Base-by-base conservation (phyloP, 2,888 invertebrate species). In the Disparrhopalites patrizii region DNA sequence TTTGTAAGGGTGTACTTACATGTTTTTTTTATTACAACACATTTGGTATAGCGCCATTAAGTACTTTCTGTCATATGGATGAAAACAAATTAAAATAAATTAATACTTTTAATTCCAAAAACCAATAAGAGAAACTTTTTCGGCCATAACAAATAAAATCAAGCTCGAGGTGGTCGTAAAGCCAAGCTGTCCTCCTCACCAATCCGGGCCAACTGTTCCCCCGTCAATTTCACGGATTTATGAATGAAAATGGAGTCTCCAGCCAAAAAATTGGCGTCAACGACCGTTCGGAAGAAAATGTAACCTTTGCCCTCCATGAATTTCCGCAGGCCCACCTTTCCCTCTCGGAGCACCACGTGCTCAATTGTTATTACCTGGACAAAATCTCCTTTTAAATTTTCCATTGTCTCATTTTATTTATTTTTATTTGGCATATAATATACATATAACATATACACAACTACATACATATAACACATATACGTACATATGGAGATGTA, bases 241-340 rank as follows among this genome's bases (percentile, higher is more conserved):
- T 65, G 65, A 23, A 65, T 65, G 25, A 65, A 65, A 25, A 65
- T 65, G 7, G 65, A 58, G 27, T 65, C 65, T 20, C 65, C 65
- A 10, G 58, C 51, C 25, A 40, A 20, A 15, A 65, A 65, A 15
- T 58, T 20, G 1, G 15, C n/a, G 40, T 51, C 51, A 2, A 65
- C 65, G 18, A 65, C 65, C 23, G 65, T 65, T 18, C 65, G 57
- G 27, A 28, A 65, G 38, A 65, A 65, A 20, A 65, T 58, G 40
- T 65, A 65, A 10, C 65, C 65, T 36, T 65, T 58, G 27, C 65
- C 58, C 50, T 65, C 65, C 65, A 65, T 65, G 33, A 65, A 65
- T 28, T 65, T 65, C n/a, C 65, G 18, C 5, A 65, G 40, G 13
- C 65, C 65, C 4, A 65, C 58, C 43, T 65, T 65, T 1, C 65